Conservation (phyloP, 2,113 vertebrate species). For the Anser cygnoides region DNA sequence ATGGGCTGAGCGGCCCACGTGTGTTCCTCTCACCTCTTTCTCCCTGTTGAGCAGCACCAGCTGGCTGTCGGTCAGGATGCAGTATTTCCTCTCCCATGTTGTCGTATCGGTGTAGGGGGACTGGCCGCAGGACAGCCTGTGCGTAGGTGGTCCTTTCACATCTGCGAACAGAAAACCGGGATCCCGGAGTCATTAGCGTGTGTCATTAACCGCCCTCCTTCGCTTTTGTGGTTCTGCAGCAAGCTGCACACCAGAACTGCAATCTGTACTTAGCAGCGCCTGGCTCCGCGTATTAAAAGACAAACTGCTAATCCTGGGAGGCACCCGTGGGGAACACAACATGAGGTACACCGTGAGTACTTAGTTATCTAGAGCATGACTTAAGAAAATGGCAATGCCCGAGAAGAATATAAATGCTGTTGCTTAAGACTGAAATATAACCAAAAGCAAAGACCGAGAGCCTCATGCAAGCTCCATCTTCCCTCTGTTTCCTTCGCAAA, state of each 20-base stretch:
- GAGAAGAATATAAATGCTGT: not conserved
- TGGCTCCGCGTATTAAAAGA: not conserved
- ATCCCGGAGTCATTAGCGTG: not conserved
- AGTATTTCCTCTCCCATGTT: slow-evolving; percentile 91
- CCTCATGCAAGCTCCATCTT: not conserved
- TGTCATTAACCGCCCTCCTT: not conserved
- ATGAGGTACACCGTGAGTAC: not conserved
- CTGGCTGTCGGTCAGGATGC: slow-evolving; percentile 94
- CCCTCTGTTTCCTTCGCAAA: not conserved
- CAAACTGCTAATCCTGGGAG: not conserved
- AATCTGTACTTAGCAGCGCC: not conserved
- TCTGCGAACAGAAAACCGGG: slow-evolving; percentile 74
- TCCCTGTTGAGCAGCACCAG: slow-evolving; percentile 91
- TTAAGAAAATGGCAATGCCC: not conserved
- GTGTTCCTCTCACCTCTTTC: slow-evolving; percentile 83
- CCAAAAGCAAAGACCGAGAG: not conserved
- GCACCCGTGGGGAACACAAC: not conserved
- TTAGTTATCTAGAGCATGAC: not conserved
- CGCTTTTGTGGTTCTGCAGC: not conserved
- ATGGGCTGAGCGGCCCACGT: rapidly evolving
- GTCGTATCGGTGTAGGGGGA: slow-evolving; percentile 85
- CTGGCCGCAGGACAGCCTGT: slow-evolving; percentile 93
- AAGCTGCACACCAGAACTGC: not conserved
- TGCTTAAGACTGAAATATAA: not conserved
- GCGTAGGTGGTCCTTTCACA: slow-evolving; percentile 92